A percentile compares a stretch with the other conserved stretches of the same genome.
Conservation (phyloP, 2,797 vertebrate species). For the Pangasius djambal region DNA sequence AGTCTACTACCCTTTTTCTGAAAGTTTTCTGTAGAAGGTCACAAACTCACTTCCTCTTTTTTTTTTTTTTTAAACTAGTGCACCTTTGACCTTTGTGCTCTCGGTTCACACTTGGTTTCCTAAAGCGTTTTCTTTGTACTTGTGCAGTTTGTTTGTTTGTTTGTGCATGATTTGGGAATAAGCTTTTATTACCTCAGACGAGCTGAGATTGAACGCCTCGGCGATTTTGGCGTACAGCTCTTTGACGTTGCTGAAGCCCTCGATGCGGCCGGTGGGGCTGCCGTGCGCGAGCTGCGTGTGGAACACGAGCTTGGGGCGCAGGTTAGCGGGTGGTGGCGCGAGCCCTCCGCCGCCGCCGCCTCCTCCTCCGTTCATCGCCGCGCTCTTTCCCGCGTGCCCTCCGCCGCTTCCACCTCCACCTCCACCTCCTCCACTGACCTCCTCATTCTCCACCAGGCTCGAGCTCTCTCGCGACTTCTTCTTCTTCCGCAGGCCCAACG, state of each 20-base stretch:
- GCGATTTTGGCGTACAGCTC: constrained; percentile 87
- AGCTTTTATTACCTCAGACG: constrained; percentile 73
- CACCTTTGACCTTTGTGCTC: neutral
- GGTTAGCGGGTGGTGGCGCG: constrained; percentile 71
- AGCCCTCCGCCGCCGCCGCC: constrained; percentile 61
- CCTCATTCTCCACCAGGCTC: constrained; percentile 85
- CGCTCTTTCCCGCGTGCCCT: constrained; percentile 62
- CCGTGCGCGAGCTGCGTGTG: constrained; percentile 96
- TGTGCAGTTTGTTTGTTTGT: too few relatives aligned
- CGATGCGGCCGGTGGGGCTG: constrained; percentile 90
- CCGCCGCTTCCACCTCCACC: constrained; percentile 67
- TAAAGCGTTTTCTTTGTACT: neutral
- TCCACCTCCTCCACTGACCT: constrained; percentile 71
- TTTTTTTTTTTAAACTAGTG: neutral
- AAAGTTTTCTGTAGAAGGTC: neutral
- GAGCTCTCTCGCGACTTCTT: constrained; percentile 79
- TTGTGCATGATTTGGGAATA: too few relatives aligned
- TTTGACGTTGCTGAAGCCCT: constrained; percentile 86
- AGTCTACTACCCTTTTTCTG: neutral
- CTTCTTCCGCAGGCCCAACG: constrained; percentile 81
- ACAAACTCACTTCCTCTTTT: neutral
- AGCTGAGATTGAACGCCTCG: constrained; percentile 78
- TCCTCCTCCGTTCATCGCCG: constrained; percentile 66
- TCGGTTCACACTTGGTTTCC: neutral
- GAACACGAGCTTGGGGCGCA: constrained; percentile 83